Base-by-base conservation (phyloP, 1,140 invertebrate genomes). In the Thaumatotibia leucotreta region DNA sequence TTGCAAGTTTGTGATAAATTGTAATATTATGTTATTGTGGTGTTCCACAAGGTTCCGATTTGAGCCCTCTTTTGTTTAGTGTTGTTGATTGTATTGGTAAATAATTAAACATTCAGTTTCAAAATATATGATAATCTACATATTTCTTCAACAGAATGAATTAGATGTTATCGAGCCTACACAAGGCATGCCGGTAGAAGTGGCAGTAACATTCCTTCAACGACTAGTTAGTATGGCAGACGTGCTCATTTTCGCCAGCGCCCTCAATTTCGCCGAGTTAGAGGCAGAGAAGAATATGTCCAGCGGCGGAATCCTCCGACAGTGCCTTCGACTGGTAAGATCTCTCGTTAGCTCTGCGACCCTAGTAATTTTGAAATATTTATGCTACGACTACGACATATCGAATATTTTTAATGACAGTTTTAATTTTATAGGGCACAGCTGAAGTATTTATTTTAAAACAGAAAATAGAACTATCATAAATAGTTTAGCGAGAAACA, bases 281-380 rank as follows among this genome's bases (percentile, higher is more conserved):
- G 99, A 99, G 91, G 97, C 98, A 0, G 99, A 99, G 87, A 99
- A 99, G 92, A 99, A 99, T 84, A 99, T 99, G 98, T 98, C 98
- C n/a, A 97, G 96, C 80, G 99, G 99, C 24, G 99, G 98, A 39
- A 99, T 99, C 72, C 89, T 99, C 10, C 91, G 99, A 68, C 99
- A 99, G 91, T 99, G 98, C 89, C 93, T 99, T 27, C 92, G 99
- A 91, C 92, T 99, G 93, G 98, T 98, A 92, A 93, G 93, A 93
- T 86, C 17, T 17, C 22, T 17, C 4, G 17, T 27, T n/a, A 49
- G 20, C 35, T 20, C 17, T 29, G 62, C 14, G 4, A 64, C 23
- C 23, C 27, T 58, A 58, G 24, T 58, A 58, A 4, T 27, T 58
- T 8, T n/a, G n/a, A n/a, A n/a, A n/a, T n/a, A n/a, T n/a, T n/a